These are phyloP conservation scores for Takifugu ocellatus DNA, from an alignment of 2,797 vertebrate species.

Conservation along the genomic window DNA sequence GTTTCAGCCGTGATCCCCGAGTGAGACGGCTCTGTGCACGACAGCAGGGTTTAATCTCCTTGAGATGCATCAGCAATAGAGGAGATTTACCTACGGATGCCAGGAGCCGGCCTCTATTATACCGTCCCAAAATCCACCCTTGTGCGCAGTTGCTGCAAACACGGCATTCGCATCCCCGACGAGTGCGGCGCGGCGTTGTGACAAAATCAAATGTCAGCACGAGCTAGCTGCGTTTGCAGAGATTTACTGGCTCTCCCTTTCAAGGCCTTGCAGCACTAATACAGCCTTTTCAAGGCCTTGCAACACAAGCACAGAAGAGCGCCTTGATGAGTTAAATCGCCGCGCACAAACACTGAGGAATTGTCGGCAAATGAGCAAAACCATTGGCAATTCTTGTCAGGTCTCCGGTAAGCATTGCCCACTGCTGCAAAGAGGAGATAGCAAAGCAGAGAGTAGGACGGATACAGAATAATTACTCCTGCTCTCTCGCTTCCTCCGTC, in stretches of 20 bases:
- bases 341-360: slow-evolving; percentile 76
- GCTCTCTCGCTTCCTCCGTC: slow-evolving; percentile 37
- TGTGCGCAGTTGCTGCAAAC: background rate
- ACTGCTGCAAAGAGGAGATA: slow-evolving; percentile 76
- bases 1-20: no score
- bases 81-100: background rate
- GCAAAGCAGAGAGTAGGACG: slow-evolving; percentile 70
- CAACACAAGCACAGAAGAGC: slow-evolving; percentile 71
- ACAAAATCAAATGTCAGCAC: slow-evolving; percentile 60
- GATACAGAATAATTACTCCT: slow-evolving; percentile 75
- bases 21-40: no score
- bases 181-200: slow-evolving; percentile 37
- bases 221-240: slow-evolving; percentile 40
- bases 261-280: slow-evolving; percentile 68
- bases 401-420: slow-evolving; percentile 70
- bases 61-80: no score
- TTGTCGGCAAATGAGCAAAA: slow-evolving; percentile 71
- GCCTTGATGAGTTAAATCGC: slow-evolving; percentile 76
- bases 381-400: slow-evolving; percentile 81
- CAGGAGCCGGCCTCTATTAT: slow-evolving; percentile 7
- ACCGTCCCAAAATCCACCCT: no score
- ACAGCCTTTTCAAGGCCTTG: slow-evolving; percentile 71
- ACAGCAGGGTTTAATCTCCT: no score
- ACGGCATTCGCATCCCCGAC: slow-evolving; percentile 26
- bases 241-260: slow-evolving; percentile 59